These are phyloP conservation scores for Chloromyia formosa DNA, from an alignment of 2,888 invertebrate species.

Conservation along the genomic window DNA sequence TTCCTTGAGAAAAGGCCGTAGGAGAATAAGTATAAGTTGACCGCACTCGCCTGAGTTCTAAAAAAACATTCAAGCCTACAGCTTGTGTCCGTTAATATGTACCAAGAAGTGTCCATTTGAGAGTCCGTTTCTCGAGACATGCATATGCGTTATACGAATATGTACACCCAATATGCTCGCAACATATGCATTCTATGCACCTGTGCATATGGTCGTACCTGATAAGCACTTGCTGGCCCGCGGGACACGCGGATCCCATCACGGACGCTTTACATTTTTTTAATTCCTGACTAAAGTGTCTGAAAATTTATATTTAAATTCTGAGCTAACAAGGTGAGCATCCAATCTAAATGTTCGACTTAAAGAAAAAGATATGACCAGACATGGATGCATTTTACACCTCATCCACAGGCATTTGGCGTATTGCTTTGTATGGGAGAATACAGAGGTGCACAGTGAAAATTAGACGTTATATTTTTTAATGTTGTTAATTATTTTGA, in stretches of 20 bases:
- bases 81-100: slow-evolving; percentile 26
- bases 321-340: slow-evolving; percentile 49
- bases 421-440: neutral
- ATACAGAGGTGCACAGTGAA: neutral
- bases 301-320: slow-evolving; percentile 50
- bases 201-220: too few species aligned
- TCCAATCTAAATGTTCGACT: slow-evolving; percentile 41
- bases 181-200: too few species aligned
- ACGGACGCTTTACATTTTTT: slow-evolving; percentile 23
- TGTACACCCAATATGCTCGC: neutral
- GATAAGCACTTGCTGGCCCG: neutral
- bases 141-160: slow-evolving; percentile 2
- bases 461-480: neutral
- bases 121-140: slow-evolving; percentile 24
- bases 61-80: slow-evolving; percentile 40
- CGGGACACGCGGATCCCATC: slow-evolving; percentile 11
- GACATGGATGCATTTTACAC: slow-evolving; percentile 34
- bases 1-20: too few species aligned
- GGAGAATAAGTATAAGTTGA: neutral
- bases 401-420: slow-evolving; percentile 8
- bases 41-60: slow-evolving; percentile 24
- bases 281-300: slow-evolving; percentile 45
- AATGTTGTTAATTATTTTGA: neutral
- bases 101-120: slow-evolving; percentile 25
- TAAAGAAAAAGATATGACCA: slow-evolving; percentile 36